These are phyloP conservation scores for Epicauta chinensis DNA, from an alignment of 1,140 invertebrate genomes.

Conservation along the genomic window DNA sequence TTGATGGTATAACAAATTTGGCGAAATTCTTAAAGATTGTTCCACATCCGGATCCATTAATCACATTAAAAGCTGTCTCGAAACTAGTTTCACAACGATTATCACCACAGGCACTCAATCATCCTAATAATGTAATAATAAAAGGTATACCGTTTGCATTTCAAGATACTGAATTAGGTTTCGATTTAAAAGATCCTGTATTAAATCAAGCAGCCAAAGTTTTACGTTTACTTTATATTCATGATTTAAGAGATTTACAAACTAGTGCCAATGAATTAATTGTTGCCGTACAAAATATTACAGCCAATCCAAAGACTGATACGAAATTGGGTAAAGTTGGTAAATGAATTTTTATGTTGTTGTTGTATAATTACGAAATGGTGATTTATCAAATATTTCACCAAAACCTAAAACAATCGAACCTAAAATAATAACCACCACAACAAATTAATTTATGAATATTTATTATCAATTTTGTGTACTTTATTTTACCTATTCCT, in stretches of 20 bases:
- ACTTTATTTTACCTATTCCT: slow-evolving; percentile 24
- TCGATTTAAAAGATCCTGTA: slow-evolving; percentile 61
- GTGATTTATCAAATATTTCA: slow-evolving; percentile 34
- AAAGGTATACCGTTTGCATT: slow-evolving; percentile 59
- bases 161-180: slow-evolving; percentile 60
- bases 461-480: background rate
- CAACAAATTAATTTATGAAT: slow-evolving; percentile 1
- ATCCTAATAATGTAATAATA: slow-evolving; percentile 46
- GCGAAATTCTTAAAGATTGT: slow-evolving; percentile 74
- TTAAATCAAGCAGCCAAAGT: slow-evolving; percentile 76
- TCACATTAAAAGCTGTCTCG: slow-evolving; percentile 69
- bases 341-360: slow-evolving; percentile 7
- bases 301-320: slow-evolving; percentile 96
- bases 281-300: slow-evolving; percentile 85
- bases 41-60: slow-evolving; percentile 72
- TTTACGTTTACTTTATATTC: slow-evolving; percentile 82
- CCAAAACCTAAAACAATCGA: slow-evolving; percentile 25
- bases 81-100: slow-evolving; percentile 61
- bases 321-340: slow-evolving; percentile 92
- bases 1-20: slow-evolving; percentile 67
- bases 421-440: slow-evolving; percentile 22
- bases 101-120: slow-evolving; percentile 58
- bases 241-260: slow-evolving; percentile 85
- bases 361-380: slow-evolving; percentile 23
- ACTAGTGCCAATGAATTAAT: slow-evolving; percentile 92